Evolutionary conservation across 2,888 invertebrate genomes (phyloP).

Genomic region (Fabriciana adippe): DNA sequence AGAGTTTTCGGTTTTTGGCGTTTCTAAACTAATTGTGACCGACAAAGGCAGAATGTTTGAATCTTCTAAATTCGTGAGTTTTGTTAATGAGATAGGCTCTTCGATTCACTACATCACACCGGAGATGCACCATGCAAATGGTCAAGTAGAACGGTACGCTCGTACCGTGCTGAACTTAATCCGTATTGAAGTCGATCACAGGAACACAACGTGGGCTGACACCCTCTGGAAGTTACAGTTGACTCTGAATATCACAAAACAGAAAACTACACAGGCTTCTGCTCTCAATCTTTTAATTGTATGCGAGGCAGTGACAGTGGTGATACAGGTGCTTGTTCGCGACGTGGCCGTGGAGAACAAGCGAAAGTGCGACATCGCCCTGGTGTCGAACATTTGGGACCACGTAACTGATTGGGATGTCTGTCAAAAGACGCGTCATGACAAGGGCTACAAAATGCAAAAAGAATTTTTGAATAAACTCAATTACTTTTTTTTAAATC

Average conservation of each 20-base stretch:
- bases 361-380: too few relatives aligned
- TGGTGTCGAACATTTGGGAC: too few relatives aligned
- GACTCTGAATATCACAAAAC: conserved; percentile 31
- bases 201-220: conserved; percentile 27
- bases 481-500: too few relatives aligned
- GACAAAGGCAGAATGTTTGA: conserved; percentile 23
- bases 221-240: too few relatives aligned
- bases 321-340: conserved; percentile 30
- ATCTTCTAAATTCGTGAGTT: conserved; percentile 5
- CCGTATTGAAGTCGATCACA: conserved; percentile 23
- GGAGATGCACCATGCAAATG: conserved; percentile 40
- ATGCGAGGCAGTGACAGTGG: conserved; percentile 31
- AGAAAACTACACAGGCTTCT: conserved; percentile 33
- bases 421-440: too few relatives aligned
- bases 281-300: conserved; percentile 35
- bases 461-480: too few relatives aligned
- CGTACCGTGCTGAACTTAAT: conserved; percentile 34
- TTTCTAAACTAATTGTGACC: too few relatives aligned
- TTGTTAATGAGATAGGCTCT: conserved; percentile 13
- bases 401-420: too few relatives aligned
- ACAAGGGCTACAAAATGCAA: too few relatives aligned
- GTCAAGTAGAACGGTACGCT: conserved; percentile 39
- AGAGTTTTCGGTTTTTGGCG: too few relatives aligned
- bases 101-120: conserved; percentile 36
- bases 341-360: conserved; percentile 32